Conservation (phyloP, 2,888 invertebrate genomes). For the Priocnemis perturbator region DNA sequence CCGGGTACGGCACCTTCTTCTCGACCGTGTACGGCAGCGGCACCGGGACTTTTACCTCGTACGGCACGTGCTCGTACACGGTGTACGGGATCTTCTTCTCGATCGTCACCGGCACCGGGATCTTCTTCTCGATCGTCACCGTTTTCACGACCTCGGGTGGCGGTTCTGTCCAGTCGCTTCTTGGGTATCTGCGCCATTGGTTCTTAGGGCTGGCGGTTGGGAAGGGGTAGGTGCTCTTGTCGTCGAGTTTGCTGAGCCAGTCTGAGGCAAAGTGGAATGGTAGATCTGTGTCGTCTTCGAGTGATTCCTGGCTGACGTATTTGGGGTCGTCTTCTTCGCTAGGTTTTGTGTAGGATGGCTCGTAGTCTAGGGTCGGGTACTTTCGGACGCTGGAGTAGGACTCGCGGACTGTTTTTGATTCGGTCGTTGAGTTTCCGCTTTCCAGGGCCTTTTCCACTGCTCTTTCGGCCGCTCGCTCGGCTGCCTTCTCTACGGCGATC, state of each 20-base stretch:
- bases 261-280: too few relatives aligned
- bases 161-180: slow-evolving; percentile 21
- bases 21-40: slow-evolving; percentile 82
- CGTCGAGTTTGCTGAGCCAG: slow-evolving; percentile 16
- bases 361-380: slow-evolving; percentile 15
- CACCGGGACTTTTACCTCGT: slow-evolving; percentile 82
- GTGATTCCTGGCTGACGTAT: too few relatives aligned
- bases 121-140: slow-evolving; percentile 54
- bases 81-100: slow-evolving; percentile 82
- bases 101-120: slow-evolving; percentile 76
- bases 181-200: slow-evolving; percentile 26
- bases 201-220: not conserved
- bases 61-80: slow-evolving; percentile 80
- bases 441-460: slow-evolving; percentile 70
- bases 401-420: slow-evolving; percentile 64
- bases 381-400: slow-evolving; percentile 64
- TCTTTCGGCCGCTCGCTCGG: slow-evolving; percentile 69
- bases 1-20: slow-evolving; percentile 78
- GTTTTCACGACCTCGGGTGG: slow-evolving; percentile 22
- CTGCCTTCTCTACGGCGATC: slow-evolving; percentile 69
- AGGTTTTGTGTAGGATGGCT: not conserved
- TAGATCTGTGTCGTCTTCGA: too few relatives aligned
- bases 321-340: not conserved
- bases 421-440: slow-evolving; percentile 65
- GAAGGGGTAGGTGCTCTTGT: not conserved